Percentiles rank a stretch among this genome's conserved stretches.
Evolutionary conservation across 2,888 invertebrate species (phyloP).

Genomic region (Acrocyrtus sp.): DNA sequence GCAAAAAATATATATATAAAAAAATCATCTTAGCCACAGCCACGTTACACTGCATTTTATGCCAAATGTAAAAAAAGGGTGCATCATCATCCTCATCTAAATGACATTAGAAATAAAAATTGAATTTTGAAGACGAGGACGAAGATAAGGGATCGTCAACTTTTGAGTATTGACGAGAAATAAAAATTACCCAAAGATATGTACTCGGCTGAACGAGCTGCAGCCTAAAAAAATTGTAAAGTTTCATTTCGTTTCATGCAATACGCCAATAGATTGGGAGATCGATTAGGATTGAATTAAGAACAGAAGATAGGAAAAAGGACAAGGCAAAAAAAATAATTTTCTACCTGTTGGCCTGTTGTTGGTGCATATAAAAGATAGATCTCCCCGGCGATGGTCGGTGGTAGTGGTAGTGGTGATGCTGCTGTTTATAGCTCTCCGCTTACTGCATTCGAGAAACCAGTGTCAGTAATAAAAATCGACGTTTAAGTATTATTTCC

Average conservation of each 20-base stretch:
- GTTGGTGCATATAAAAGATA: neutral
- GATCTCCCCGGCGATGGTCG: neutral
- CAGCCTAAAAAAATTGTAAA: neutral
- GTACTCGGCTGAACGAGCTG: no score
- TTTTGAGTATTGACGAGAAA: neutral
- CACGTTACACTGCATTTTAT: neutral
- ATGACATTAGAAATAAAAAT: slow-evolving; percentile 10
- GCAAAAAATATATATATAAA: neutral
- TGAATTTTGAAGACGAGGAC: slow-evolving; percentile 3
- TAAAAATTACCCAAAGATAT: no score
- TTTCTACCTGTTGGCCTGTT: neutral
- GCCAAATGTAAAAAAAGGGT: slow-evolving; percentile 11
- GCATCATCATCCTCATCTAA: neutral
- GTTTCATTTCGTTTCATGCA: neutral
- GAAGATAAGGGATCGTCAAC: neutral
- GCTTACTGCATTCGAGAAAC: neutral
- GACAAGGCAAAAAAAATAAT: neutral
- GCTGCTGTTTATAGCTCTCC: neutral
- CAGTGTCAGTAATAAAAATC: slow-evolving; percentile 3
- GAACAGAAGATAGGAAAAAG: neutral
- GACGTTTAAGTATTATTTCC: neutral
- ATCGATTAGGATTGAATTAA: slow-evolving; percentile 26
- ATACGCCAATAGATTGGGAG: slow-evolving; percentile 8
- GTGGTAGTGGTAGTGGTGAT: neutral
- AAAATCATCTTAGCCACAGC: neutral